Evolutionary conservation across 2,797 vertebrate genomes (phyloP).

Genomic region (Peromyscus eremicus): DNA sequence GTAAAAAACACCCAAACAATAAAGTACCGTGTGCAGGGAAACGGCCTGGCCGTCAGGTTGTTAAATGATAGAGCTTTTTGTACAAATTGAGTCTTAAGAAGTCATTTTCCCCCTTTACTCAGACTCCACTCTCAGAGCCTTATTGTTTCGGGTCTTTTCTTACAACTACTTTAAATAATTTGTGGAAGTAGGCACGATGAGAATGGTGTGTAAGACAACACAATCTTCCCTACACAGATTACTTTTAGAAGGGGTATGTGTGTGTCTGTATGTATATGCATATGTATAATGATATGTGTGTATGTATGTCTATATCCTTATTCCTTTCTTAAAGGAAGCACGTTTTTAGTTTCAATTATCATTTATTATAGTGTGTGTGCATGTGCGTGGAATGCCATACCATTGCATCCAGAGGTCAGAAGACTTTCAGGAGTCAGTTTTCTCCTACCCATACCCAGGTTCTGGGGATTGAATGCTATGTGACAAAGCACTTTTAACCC

Average conservation of each 20-base stretch:
- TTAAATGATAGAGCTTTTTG: background rate
- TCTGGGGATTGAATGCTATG: background rate
- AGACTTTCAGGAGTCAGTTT: background rate
- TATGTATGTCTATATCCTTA: background rate
- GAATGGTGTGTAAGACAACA: background rate
- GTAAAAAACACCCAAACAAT: slow-evolving; percentile 8
- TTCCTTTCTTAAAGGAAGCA: background rate
- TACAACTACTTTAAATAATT: slow-evolving; percentile 26
- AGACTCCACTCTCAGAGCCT: background rate
- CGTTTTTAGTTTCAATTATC: background rate
- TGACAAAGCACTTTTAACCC: background rate
- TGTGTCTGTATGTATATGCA: background rate
- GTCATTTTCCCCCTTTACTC: background rate
- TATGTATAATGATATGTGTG: background rate
- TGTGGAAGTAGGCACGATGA: background rate
- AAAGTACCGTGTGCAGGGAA: background rate
- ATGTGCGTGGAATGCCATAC: background rate
- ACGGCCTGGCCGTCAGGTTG: slow-evolving; percentile 11
- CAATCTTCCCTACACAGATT: background rate
- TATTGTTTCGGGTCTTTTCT: background rate
- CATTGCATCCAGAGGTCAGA: background rate
- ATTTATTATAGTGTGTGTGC: background rate
- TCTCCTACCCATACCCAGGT: background rate
- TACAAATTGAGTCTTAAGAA: slow-evolving; percentile 33
- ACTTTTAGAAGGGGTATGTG: background rate